Evolutionary conservation across 2,113 vertebrate genomes (phyloP).

Genomic region (Charina bottae): DNA sequence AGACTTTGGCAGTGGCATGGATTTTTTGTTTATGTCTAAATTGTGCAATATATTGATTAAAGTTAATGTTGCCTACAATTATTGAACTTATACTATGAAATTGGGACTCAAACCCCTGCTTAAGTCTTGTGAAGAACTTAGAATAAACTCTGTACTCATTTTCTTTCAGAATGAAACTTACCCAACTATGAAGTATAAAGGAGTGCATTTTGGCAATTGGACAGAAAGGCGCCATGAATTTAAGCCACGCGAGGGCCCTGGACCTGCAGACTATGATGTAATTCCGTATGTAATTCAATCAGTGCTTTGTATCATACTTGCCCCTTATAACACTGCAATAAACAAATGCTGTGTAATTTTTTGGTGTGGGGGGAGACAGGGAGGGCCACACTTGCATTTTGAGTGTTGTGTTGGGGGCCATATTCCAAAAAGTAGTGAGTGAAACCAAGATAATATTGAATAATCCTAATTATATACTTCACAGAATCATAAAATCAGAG

Average conservation of each 20-base stretch:
- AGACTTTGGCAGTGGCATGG: not conserved
- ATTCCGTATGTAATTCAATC: slow-evolving; percentile 53
- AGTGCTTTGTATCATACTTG: not conserved
- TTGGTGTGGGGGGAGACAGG: fast-evolving
- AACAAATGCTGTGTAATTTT: not conserved
- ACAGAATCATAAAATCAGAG: not conserved
- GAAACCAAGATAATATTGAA: not conserved
- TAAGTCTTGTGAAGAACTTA: not conserved
- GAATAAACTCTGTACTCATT: not conserved
- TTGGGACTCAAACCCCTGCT: not conserved
- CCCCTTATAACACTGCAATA: not conserved
- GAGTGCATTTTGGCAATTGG: slow-evolving; percentile 75
- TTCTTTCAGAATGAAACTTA: slow-evolving; percentile 58
- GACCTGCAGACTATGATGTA: slow-evolving; percentile 75
- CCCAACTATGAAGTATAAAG: slow-evolving; percentile 77
- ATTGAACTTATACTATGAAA: slow-evolving; percentile 3
- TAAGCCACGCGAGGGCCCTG: slow-evolving; percentile 61
- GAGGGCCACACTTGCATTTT: not conserved
- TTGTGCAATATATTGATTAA: not conserved
- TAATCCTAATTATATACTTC: not conserved
- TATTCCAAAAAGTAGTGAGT: not conserved
- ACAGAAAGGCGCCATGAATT: slow-evolving; percentile 64
- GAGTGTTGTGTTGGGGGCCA: not conserved
- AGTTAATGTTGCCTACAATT: not conserved
- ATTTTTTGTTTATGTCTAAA: not conserved